Base-by-base conservation (phyloP, 2,888 invertebrate species). In the Phlogophora meticulosa region DNA sequence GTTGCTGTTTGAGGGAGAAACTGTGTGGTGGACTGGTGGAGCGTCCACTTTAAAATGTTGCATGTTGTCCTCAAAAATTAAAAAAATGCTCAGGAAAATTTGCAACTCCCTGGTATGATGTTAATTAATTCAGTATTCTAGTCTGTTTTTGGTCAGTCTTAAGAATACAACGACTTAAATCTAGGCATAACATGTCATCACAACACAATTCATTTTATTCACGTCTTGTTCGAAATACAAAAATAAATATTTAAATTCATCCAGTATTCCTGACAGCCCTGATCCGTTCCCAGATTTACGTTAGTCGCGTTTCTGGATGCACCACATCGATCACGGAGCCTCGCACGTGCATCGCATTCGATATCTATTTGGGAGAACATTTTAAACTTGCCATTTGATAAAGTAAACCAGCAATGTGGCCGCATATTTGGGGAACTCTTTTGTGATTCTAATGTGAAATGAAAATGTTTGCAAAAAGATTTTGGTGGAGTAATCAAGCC, bases 301-400 rank as follows among this genome's bases (percentile, higher is more conserved):
- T 71, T 71, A 63, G 72, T 69, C 64, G 75, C 69, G 77, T 79
- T 64, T 67, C 76, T 71, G 55, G 64, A 66, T 78, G 81, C 70
- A 69, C 60, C 79, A 81, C 84, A 86, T 88, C 87, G 82, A 87
- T 88, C 89, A 89, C 87, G 86, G 72, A 81, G 76, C 75, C 75
- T 71, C 72, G 74, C 85, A 82, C 84, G 85, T 83, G 84, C 72
- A 76, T 75, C 78, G 84, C 84, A 83, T 84, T 76, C 72, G 76
- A 64, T 73, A 82, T 77, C 70, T 70, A 79, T 82, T 77, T 66
- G 78, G 75, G 64, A 75, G 67, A 70, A 72, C 66, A 72, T 76
- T 78, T 76, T 66, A 76, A 73, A 78, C 38, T 62, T 55, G 78
- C 66, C 63, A 62, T 75, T 75, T 65, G 55, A 76, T 70, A 73